These are phyloP conservation scores for Lampropteryx suffumata DNA, from an alignment of 2,888 invertebrate species.

Conservation along the genomic window DNA sequence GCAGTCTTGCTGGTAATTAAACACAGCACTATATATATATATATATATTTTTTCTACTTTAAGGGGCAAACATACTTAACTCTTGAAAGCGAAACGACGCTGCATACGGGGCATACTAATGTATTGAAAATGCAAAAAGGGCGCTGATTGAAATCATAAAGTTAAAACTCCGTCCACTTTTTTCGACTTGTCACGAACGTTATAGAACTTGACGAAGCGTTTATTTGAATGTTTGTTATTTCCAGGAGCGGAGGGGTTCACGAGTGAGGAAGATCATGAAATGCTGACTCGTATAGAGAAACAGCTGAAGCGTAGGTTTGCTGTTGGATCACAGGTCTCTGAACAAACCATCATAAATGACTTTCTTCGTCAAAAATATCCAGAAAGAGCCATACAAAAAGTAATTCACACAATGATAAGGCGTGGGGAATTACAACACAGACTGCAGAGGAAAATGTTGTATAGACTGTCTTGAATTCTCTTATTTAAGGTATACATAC, in stretches of 20 bases:
- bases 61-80: no score
- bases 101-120: no score
- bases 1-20: slow-evolving; percentile 90
- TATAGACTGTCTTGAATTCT: slow-evolving; percentile 91
- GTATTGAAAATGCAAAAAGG: no score
- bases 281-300: slow-evolving; percentile 94
- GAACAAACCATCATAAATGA: slow-evolving; percentile 97
- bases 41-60: no score
- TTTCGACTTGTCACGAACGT: no score
- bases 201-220: not conserved
- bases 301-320: slow-evolving; percentile 96
- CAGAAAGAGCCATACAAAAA: slow-evolving; percentile 92
- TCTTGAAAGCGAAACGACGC: no score
- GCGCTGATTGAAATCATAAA: no score
- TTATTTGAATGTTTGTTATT: slow-evolving; percentile 6
- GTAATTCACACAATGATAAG: slow-evolving; percentile 97
- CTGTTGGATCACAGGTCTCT: slow-evolving; percentile 97
- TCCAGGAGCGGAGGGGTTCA: slow-evolving; percentile 98
- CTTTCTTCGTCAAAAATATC: slow-evolving; percentile 91
- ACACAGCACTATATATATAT: not conserved
- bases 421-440: slow-evolving; percentile 97
- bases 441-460: slow-evolving; percentile 98
- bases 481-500: no score
- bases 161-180: no score
- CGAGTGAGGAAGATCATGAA: slow-evolving; percentile 96